These are phyloP conservation scores for Scaptomyza parva DNA, from an alignment of 2,888 invertebrate genomes.

Conservation along the genomic window DNA sequence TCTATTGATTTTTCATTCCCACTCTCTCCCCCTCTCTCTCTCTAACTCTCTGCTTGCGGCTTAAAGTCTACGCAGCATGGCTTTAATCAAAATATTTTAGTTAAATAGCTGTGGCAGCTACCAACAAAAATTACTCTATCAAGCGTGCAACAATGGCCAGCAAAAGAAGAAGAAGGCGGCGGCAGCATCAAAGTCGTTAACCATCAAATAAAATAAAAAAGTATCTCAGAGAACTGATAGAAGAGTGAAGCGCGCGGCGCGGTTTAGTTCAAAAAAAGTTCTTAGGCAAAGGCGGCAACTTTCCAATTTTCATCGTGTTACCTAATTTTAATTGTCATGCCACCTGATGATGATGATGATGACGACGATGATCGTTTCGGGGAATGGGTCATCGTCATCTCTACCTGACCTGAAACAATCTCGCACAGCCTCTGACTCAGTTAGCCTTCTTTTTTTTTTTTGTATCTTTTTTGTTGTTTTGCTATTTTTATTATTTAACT, in stretches of 20 bases:
- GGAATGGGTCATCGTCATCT: conserved; percentile 7
- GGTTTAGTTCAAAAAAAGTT: conserved; percentile 73
- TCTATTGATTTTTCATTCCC: conserved; percentile 71
- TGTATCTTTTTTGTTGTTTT: conserved; percentile 35
- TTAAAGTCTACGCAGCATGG: conserved; percentile 57
- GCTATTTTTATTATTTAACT: conserved; percentile 44
- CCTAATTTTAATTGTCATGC: conserved; percentile 82
- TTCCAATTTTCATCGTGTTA: conserved; percentile 80
- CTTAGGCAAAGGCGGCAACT: conserved; percentile 71
- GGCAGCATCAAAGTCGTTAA: conserved; percentile 59
- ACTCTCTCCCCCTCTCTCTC: not conserved
- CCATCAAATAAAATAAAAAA: too few species aligned
- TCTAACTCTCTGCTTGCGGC: too few species aligned
- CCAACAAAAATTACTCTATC: conserved; percentile 67
- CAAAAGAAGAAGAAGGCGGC: conserved; percentile 28
- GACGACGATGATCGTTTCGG: too few species aligned
- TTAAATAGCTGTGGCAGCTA: conserved; percentile 50
- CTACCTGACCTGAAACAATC: conserved; percentile 39
- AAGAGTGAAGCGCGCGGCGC: too few species aligned
- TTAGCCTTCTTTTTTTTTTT: conserved; percentile 17
- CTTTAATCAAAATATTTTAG: conserved; percentile 80
- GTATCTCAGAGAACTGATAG: conserved; percentile 27
- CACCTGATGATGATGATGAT: conserved; percentile 67
- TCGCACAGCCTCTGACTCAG: conserved; percentile 19
- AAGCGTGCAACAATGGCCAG: conserved; percentile 40